A percentile compares a stretch with the other conserved stretches of the same genome.
Conservation (phyloP, 2,113 vertebrate species). For the Argyrosomus japonicus region DNA sequence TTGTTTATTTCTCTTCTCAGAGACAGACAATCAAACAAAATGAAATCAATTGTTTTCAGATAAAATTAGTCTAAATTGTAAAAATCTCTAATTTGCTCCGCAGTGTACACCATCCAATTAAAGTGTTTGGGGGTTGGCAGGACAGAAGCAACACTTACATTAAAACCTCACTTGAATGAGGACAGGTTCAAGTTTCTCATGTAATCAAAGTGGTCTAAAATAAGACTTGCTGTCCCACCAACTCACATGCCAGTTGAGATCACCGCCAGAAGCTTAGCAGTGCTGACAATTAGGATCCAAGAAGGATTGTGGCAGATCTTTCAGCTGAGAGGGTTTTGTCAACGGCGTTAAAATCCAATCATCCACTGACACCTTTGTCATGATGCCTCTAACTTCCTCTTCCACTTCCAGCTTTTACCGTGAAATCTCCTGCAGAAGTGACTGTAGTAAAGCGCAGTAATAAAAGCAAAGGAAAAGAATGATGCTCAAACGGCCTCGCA, state of each 20-base stretch:
- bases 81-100: constrained; percentile 1
- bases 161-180: constrained; percentile 22
- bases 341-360: constrained; percentile 67
- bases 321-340: constrained; percentile 60
- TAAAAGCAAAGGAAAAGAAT: constrained; percentile 35
- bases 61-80: constrained; percentile 21
- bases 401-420: constrained; percentile 40
- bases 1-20: constrained; percentile 61
- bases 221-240: constrained; percentile 43
- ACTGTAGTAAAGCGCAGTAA: constrained; percentile 20
- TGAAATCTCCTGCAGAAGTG: constrained; percentile 37
- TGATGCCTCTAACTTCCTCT: constrained; percentile 32
- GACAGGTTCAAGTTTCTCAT: constrained; percentile 47
- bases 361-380: constrained; percentile 60
- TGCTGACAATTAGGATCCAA: constrained; percentile 68
- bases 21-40: constrained; percentile 38
- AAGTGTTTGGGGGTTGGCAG: constrained; percentile 31
- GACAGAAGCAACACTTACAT: constrained; percentile 1
- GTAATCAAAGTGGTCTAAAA: constrained; percentile 58
- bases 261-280: constrained; percentile 67
- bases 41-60: constrained; percentile 22
- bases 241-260: constrained; percentile 52
- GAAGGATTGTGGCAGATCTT: constrained; percentile 68
- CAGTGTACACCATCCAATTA: not conserved
- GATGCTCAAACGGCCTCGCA: not conserved